A percentile compares a stretch with the other conserved stretches of the same genome.
These are phyloP conservation scores for Hoplodrina blanda DNA, from an alignment of 2,888 invertebrate species.

Conservation along the genomic window DNA sequence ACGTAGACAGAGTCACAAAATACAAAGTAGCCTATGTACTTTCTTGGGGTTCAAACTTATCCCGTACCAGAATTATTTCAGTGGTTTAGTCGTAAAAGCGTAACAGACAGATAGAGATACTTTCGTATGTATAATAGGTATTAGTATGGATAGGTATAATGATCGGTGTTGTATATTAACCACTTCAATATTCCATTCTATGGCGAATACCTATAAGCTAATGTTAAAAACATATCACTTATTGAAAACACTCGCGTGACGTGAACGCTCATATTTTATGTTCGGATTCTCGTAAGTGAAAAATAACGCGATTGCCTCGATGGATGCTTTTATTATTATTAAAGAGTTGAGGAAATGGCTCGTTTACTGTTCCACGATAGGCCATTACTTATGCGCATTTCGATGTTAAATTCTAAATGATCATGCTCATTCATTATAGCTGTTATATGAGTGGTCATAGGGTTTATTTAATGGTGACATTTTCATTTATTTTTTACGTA, in stretches of 20 bases:
- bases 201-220: slow-evolving; percentile 78
- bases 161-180: slow-evolving; percentile 8
- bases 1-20: no score
- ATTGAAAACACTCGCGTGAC: slow-evolving; percentile 76
- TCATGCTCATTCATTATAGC: not conserved
- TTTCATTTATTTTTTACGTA: no score
- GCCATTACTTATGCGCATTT: slow-evolving; percentile 29
- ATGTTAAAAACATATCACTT: slow-evolving; percentile 80
- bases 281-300: slow-evolving; percentile 64
- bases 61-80: no score
- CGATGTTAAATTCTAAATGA: slow-evolving; percentile 8
- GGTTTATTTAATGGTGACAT: no score
- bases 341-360: slow-evolving; percentile 51
- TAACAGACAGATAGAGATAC: no score
- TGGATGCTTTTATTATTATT: slow-evolving; percentile 52
- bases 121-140: no score
- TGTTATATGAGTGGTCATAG: not conserved
- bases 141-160: no score
- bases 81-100: no score
- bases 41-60: no score
- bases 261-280: slow-evolving; percentile 76
- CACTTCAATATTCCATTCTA: slow-evolving; percentile 21
- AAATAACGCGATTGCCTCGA: slow-evolving; percentile 49
- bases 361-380: slow-evolving; percentile 22
- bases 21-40: no score